Base-by-base conservation (phyloP, 2,888 invertebrate species). In the Acronicta aceris region DNA sequence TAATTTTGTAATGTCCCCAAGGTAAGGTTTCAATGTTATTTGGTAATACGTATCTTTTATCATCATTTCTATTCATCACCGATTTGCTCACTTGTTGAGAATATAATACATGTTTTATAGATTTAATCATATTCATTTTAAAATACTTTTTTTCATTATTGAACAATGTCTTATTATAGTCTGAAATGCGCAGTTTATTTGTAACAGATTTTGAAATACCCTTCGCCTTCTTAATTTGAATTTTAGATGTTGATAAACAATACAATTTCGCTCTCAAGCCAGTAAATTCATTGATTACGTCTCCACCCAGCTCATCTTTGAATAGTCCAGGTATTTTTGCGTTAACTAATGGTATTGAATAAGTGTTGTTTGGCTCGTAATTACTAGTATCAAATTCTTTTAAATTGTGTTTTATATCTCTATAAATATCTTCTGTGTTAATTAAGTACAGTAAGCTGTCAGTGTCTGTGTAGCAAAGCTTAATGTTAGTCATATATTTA, bases 191-290 rank as follows among this genome's bases (percentile, higher is more conserved):
- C 30, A 51, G 16, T 42, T 8, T 8, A 9, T 41, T 51, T 12
- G 41, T 50, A 15, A 50, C 27, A 15, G 50, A 9, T 27, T 41
- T 50, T 2, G 50, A 50, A 42, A 51, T 30, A 15, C 42, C 51
- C 42, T 41, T 51, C 7, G 41, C 42, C 30, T 51, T 51, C 5
- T 1, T 9, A 5, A 51, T 42, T 1, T 3, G 21, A 21, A 21
- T 13, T 13, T 36, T 38, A 7, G 8, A 7, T 3, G 3, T 30
- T 5, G 8, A 33, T 33, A 43, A 33, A 17, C 52, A 51, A 42
- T 42, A 51, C 0, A 51, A 13, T 16, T 51, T 51, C 6, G 51
- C 51, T 51, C 51, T 15, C 13, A 51, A 5, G 1, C 42, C 51
- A 16, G 17, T 13, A 42, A 30, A 51, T 30, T 51, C 42, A 16